Base-by-base conservation (phyloP, 2,113 vertebrate genomes). In the Panthera uncia region DNA sequence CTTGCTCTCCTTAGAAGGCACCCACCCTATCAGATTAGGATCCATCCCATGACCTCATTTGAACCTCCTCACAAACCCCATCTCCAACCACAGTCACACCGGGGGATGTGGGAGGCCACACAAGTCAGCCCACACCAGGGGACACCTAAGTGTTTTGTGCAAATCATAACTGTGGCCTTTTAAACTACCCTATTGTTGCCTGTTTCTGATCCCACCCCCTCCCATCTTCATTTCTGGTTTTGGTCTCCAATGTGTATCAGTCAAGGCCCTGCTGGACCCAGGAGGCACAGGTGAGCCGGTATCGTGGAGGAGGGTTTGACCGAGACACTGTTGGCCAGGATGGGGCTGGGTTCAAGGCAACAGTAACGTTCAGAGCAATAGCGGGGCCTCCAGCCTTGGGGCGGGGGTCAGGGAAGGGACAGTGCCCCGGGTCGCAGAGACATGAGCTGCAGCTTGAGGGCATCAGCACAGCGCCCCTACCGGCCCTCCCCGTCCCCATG, bases 401-500 rank as follows among this genome's bases (percentile, higher is more conserved):
- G 5, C 31, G n/a, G 29, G 55, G n/a, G 29, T 13, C 29, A 29
- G 52, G 11, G 27, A 41, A 61, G 68, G 21, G 21, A 33, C 3
- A 9, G 66, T 2, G 16, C 13, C 69, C 31, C 9, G 7, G 9
- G 10, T n/a, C 55, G 23, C 69, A 71, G 69, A 69, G 8, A 15
- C 33, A 2, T 31, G 73, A 27, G 89, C 9, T 1, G 3, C 5
- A 18, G 25, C 16, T 52, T 57, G 12, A 7, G 12, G 9, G 4
- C 38, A 48, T 23, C 38, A 9, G 29, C 31, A 21, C 18, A 66
- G 33, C 15, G 10, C 55, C 19, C 38, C 87, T 4, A 41, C 41
- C 11, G 14, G 27, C 45, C 11, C 1, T 1, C 52, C 50, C 18
- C 2, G 38, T 36, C 25, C 48, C 48, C 36, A 15, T 3, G 1